Conservation (phyloP, 2,797 vertebrate genomes). For the Ptychobarbus kaznakovi region DNA sequence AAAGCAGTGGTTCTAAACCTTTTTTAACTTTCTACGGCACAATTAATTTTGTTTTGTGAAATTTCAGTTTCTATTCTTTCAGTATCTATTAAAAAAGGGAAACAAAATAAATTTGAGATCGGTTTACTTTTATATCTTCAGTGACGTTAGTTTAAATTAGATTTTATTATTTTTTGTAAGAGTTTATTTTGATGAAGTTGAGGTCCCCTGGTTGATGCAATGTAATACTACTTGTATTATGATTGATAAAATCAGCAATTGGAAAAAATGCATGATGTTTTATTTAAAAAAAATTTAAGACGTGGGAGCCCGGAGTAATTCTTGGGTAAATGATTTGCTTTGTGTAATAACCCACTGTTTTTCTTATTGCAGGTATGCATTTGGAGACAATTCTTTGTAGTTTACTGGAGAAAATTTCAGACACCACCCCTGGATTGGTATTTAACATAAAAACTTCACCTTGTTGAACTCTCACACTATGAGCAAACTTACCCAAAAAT, state of each 20-base stretch:
- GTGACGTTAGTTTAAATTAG: not conserved
- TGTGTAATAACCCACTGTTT: not conserved
- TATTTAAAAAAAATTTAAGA: not conserved
- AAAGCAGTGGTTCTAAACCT: not conserved
- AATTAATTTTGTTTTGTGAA: not conserved
- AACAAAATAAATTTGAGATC: not conserved
- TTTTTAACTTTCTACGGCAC: not conserved
- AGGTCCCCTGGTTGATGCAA: not conserved
- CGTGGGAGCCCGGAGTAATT: not conserved
- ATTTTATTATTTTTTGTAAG: not conserved
- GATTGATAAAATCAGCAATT: not conserved
- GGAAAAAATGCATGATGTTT: not conserved
- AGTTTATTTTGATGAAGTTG: not conserved
- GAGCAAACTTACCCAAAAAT: not conserved
- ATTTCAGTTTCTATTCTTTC: not conserved
- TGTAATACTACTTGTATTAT: not conserved
- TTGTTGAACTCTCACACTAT: not conserved
- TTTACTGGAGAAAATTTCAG: not conserved
- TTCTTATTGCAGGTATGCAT: constrained; percentile 35
- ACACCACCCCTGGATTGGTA: not conserved
- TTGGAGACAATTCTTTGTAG: constrained; percentile 7
- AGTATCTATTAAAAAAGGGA: not conserved
- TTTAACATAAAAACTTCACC: not conserved
- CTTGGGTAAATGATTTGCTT: not conserved
- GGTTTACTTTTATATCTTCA: not conserved